Percentiles rank a stretch among this genome's conserved stretches.
Evolutionary conservation across 2,113 vertebrate genomes (phyloP).

Genomic region (human (Homo sapiens)): GRCh38 chr18:775001-775500

Average conservation of each 20-base stretch:
- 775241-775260: background rate
- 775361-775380: background rate
- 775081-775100: background rate
- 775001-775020: background rate
- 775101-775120: conserved; percentile 4
- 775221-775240: background rate
- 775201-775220: background rate
- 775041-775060: background rate
- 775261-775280: background rate
- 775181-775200: background rate
- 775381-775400: background rate
- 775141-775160: background rate
- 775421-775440: background rate
- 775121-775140: background rate
- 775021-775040: background rate
- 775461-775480: background rate
- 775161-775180: background rate
- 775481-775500: background rate
- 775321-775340: background rate
- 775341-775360: background rate
- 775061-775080: background rate
- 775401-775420: no score
- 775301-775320: background rate
- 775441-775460: background rate
- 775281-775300: background rate